Percentiles rank a stretch among this genome's conserved stretches.
phyloP scores from a whole-genome alignment of 2,797 vertebrate species.

The Tokudaia muenninki region DNA sequence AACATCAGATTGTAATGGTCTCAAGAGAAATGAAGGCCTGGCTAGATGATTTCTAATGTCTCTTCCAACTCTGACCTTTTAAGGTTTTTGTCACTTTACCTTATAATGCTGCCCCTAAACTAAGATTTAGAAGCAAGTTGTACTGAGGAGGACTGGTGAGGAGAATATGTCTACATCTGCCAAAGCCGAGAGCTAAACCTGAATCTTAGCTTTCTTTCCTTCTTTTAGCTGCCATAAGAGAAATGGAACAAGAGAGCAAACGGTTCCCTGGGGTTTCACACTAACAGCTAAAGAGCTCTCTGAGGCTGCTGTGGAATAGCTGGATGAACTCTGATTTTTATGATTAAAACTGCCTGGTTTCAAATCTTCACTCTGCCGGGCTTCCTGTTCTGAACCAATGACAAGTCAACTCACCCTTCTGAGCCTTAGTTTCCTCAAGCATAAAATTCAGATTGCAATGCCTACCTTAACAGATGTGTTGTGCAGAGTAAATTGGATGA shows the following conservation, averaged over 20 bases:
- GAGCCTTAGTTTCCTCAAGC: constrained; percentile 50
- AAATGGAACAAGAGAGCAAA: neutral
- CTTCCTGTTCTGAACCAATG: neutral
- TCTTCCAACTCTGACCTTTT: neutral
- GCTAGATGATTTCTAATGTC: neutral
- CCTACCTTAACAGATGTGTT: neutral
- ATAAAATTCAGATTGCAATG: neutral
- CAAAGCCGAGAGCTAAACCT: neutral
- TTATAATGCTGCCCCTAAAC: neutral
- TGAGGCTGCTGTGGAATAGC: neutral
- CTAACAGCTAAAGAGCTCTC: neutral
- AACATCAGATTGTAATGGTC: neutral
- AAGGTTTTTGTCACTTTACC: neutral
- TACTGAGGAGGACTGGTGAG: neutral
- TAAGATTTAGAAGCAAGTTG: neutral
- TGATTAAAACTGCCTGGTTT: constrained; percentile 32
- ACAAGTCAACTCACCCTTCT: neutral
- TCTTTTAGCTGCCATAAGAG: neutral
- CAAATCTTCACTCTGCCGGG: constrained; percentile 48
- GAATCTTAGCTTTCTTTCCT: neutral
- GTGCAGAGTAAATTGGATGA: constrained; percentile 28
- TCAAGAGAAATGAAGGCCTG: neutral
- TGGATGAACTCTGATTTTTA: neutral
- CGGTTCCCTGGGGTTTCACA: neutral
- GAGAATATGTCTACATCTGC: neutral